A percentile compares a stretch with the other conserved stretches of the same genome.
Evolutionary conservation across 2,797 vertebrate genomes (phyloP).

Genomic region (Melopsittacus undulatus): DNA sequence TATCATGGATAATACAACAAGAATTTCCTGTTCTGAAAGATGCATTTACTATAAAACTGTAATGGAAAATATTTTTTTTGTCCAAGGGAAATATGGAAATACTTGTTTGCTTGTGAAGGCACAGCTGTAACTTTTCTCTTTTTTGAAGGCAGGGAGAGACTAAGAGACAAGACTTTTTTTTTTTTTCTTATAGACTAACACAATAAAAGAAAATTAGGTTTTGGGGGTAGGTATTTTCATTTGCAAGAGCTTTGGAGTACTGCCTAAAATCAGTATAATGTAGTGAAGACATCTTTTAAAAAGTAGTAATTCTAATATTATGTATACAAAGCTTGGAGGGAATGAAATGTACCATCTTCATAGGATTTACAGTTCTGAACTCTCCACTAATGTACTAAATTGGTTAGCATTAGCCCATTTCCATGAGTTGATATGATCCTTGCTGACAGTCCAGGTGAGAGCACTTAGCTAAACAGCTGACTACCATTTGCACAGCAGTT

Average conservation of each 20-base stretch:
- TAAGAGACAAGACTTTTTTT: not conserved
- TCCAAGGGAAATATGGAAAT: not conserved
- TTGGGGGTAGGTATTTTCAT: not conserved
- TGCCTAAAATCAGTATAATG: slow-evolving; percentile 3
- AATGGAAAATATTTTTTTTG: not conserved
- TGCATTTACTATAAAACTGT: slow-evolving; percentile 37
- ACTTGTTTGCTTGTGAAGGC: not conserved
- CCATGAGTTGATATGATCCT: not conserved
- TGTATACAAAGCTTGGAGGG: not conserved
- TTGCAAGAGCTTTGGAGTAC: not conserved
- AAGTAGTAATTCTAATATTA: not conserved
- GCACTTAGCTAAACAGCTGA: not conserved
- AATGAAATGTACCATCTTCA: not conserved
- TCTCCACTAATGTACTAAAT: not conserved
- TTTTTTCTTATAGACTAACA: not conserved
- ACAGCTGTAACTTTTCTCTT: not conserved
- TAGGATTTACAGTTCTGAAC: not conserved
- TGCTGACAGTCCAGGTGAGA: not conserved
- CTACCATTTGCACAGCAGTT: not conserved
- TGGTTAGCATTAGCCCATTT: not conserved
- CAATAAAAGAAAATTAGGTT: not conserved
- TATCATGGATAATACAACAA: slow-evolving; percentile 22
- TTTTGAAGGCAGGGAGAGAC: not conserved
- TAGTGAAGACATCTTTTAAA: slow-evolving; percentile 1
- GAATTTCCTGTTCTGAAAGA: slow-evolving; percentile 63